These are phyloP conservation scores for Styela clava DNA, from an alignment of 23 tunicate genomes.

Conservation along the genomic window DNA sequence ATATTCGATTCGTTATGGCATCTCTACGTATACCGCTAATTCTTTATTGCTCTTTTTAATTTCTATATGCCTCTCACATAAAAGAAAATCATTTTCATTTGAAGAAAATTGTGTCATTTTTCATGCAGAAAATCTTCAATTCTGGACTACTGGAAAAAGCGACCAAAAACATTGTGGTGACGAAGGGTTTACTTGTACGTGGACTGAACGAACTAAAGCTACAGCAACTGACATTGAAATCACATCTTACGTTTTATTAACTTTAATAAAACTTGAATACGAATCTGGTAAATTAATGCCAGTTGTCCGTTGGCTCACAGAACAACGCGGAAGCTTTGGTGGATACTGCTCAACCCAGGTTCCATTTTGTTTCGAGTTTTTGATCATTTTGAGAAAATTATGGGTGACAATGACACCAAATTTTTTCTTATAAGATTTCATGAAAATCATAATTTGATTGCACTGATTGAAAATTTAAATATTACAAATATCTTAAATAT, in stretches of 20 bases:
- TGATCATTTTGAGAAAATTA: no score
- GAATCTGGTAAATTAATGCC: constrained; percentile 38
- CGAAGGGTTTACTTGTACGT: not conserved
- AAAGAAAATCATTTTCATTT: no score
- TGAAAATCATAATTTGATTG: no score
- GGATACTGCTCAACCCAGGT: constrained; percentile 88
- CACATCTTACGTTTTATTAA: constrained; percentile 72
- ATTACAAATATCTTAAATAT: no score
- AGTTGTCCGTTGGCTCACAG: constrained; percentile 70
- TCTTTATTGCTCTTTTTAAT: no score
- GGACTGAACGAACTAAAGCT: not conserved
- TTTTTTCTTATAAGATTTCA: not conserved
- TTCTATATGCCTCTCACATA: no score
- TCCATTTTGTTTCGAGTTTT: no score
- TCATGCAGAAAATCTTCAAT: not conserved
- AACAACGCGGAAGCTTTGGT: constrained; percentile 62
- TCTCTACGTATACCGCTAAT: no score
- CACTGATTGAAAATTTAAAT: no score
- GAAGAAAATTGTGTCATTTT: no score
- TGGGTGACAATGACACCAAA: not conserved
- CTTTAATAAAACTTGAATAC: constrained; percentile 35
- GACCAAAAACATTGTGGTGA: not conserved
- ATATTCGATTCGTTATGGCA: no score
- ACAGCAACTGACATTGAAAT: constrained; percentile 69
- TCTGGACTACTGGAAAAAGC: not conserved